Percentiles rank a stretch among this genome's conserved stretches.
Conservation (phyloP, 2,113 vertebrate species). For the Motacilla alba region DNA sequence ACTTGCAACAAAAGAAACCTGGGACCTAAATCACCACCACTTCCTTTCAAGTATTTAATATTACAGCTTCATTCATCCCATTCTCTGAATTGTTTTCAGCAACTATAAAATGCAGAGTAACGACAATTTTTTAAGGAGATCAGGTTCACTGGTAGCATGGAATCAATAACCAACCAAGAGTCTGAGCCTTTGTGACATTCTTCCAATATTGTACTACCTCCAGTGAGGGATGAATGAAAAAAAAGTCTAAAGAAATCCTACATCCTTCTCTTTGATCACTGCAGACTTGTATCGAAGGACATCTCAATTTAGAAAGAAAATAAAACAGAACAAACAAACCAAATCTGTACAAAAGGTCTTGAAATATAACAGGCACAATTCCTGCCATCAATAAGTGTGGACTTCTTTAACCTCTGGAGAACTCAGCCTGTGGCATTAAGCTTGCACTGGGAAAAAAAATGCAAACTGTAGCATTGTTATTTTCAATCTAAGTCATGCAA, state of each 20-base stretch:
- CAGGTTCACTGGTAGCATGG: background rate
- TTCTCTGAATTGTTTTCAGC: background rate
- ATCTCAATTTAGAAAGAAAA: background rate
- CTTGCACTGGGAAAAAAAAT: background rate
- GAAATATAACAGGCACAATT: background rate
- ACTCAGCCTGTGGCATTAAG: background rate
- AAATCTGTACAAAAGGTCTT: background rate
- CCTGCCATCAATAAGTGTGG: background rate
- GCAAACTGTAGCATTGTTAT: background rate
- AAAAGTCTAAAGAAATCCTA: background rate
- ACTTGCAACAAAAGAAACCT: background rate
- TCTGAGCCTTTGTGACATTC: background rate
- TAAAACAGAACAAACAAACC: background rate
- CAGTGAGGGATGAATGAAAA: background rate
- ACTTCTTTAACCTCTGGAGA: background rate
- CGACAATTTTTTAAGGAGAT: background rate
- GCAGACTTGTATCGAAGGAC: background rate
- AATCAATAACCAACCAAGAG: background rate
- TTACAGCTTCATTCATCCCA: background rate
- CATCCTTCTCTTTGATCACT: background rate
- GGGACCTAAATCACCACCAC: background rate
- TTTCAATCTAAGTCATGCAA: background rate
- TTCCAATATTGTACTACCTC: background rate
- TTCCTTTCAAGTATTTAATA: background rate
- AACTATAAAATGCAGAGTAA: background rate